phyloP scores from a whole-genome alignment of 2,888 invertebrate species.

The Homarus gammarus region DNA sequence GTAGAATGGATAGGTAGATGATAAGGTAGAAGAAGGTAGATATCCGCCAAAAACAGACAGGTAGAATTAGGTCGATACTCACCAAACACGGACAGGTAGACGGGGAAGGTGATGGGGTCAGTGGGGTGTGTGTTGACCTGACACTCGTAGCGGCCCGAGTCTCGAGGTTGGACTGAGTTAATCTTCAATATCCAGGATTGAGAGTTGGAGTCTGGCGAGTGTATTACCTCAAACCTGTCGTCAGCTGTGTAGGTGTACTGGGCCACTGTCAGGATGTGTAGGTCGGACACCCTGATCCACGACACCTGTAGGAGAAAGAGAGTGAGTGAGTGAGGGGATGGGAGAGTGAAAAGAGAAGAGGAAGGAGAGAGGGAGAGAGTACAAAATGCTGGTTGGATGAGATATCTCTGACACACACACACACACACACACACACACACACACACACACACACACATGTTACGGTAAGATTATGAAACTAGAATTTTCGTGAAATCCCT shows the following conservation, averaged over 20 bases:
- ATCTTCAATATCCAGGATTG: conserved; percentile 74
- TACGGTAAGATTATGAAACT: too few species aligned
- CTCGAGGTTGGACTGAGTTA: conserved; percentile 71
- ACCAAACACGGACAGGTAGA: conserved; percentile 73
- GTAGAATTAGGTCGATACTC: conserved; percentile 33
- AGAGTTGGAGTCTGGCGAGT: conserved; percentile 69
- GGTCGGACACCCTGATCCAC: conserved; percentile 72
- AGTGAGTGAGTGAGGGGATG: not conserved
- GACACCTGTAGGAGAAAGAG: conserved; percentile 61
- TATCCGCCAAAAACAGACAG: too few species aligned
- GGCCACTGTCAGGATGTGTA: conserved; percentile 75
- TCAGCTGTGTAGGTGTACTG: conserved; percentile 76
- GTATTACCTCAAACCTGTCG: conserved; percentile 74
- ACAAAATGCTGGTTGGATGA: too few species aligned
- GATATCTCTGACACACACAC: too few species aligned
- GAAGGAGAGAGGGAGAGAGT: not conserved
- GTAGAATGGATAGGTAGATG: too few species aligned
- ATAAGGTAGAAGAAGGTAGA: too few species aligned
- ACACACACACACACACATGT: too few species aligned
- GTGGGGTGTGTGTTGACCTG: conserved; percentile 75
- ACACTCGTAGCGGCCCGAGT: conserved; percentile 73
- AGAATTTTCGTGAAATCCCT: too few species aligned
- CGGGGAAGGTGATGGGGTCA: conserved; percentile 73
- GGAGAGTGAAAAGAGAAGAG: not conserved
- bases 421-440: too few species aligned